These are phyloP conservation scores for Chelidonichthys spinosus DNA, from an alignment of 2,797 vertebrate genomes.

Conservation along the genomic window DNA sequence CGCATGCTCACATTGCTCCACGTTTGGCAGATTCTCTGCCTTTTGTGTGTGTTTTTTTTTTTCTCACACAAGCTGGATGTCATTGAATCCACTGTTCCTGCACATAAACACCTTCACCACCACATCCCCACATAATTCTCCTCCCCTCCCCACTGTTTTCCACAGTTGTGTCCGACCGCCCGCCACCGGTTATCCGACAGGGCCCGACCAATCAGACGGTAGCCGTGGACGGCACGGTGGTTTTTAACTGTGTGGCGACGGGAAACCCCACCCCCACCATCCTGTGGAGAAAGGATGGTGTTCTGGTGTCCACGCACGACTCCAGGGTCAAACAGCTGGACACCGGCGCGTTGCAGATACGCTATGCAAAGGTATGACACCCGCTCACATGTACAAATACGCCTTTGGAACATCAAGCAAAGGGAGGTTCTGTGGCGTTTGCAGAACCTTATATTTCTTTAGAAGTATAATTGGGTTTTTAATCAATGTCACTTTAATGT, in stretches of 20 bases:
- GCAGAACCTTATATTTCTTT: not conserved
- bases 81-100: slow-evolving; percentile 26
- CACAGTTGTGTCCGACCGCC: slow-evolving; percentile 94
- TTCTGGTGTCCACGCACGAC: slow-evolving; percentile 93
- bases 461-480: slow-evolving; percentile 2
- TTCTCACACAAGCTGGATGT: slow-evolving; percentile 46
- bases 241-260: slow-evolving; percentile 90
- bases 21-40: slow-evolving; percentile 50
- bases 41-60: slow-evolving; percentile 41
- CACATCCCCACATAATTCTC: slow-evolving; percentile 30
- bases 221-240: slow-evolving; percentile 93
- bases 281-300: slow-evolving; percentile 95
- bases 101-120: slow-evolving; percentile 39
- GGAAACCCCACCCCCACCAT: slow-evolving; percentile 93
- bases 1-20: slow-evolving; percentile 51
- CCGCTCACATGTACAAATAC: slow-evolving; percentile 16
- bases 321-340: slow-evolving; percentile 95
- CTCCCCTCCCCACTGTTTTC: slow-evolving; percentile 14
- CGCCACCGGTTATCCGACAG: slow-evolving; percentile 95
- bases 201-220: slow-evolving; percentile 97
- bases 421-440: not conserved
- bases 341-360: slow-evolving; percentile 91
- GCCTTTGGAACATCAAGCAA: slow-evolving; percentile 19
- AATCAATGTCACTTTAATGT: slow-evolving; percentile 37
- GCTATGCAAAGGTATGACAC: slow-evolving; percentile 93